Base-by-base conservation (phyloP, 2,797 vertebrate genomes). In the Mormyrops boulengeri region DNA sequence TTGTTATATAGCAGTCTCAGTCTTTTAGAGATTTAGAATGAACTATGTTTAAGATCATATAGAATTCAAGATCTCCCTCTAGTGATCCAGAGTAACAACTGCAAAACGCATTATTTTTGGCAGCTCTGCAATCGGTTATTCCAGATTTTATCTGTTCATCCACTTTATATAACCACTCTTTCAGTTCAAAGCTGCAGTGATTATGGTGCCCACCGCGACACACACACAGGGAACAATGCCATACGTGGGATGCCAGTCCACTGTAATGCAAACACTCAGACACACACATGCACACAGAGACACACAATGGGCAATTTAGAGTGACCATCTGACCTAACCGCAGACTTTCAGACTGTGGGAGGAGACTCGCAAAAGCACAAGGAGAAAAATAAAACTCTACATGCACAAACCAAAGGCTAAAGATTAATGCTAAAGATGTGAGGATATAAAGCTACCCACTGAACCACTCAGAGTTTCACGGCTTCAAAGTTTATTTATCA, bases 51-150 rank as follows among this genome's bases (percentile, higher is more conserved):
- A 50, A 85, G 22, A 84, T 49, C 3, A 49, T 85, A 47, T 52
- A 34, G 87, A 84, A 73, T 86, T 84, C 86, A 88, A 90, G 73
- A 84, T 84, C 52, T 62, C 89, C 87, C 89, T 88, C 89, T 57
- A 84, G 89, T 88, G 89, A 34, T 50, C 6, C 8, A 88, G 38
- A 77, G 14, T 47, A 34, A 66, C 26, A 87, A 80, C 73, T 80
- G 38, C 73, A 80, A 80, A 80, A 44, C 1, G 5, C 17, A 41
- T 80, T 44, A 2, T 80, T 80, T 80, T 41, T 5, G 0, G 73
- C 34, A 19, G 69, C 30, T 38, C 14, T 80, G 17, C 38, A 69
- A 69, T 34, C 11, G 3, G 0, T 69, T 34, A 3, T 22, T 30
- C 26, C 11, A 34, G 26, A 69, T 30, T 69, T 69, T 34, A 34